Base-by-base conservation (phyloP, 2,113 vertebrate species). In the Pleuronectes platessa region DNA sequence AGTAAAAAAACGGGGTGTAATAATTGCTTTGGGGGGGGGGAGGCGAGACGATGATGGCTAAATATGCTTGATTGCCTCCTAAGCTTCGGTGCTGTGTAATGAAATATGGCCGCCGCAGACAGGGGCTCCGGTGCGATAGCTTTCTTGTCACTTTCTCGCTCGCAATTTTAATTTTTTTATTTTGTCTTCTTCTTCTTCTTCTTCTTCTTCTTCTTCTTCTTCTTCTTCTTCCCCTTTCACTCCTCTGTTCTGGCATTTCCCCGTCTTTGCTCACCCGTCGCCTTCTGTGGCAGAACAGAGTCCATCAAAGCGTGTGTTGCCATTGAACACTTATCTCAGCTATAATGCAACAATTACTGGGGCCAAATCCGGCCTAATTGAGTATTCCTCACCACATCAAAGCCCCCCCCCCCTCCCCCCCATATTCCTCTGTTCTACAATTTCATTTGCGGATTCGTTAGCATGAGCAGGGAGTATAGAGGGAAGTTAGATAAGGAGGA, bases 1-100 rank as follows among this genome's bases (percentile, higher is more conserved):
- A 93, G 86, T 95, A 86, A 92, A 89, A 94, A 91, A 89, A 83
- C 89, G 89, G 79, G 93, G 88, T 92, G 86, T 91, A 95, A 94
- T 96, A 95, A 96, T 95, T 96, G 93, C 86, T 82, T 95, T 93
- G 91, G 85, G 77, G 68, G 40, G 64, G 60, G 24, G 24, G 24
- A n/a, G 24, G 76, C 71, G 86, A 92, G 88, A 90, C 21, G 49
- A 90, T 89, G 82, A 87, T 87, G 82, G 89, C 90, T 93, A 96
- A 96, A 95, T 91, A 94, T 89, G 94, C 89, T 94, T 94, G 90
- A 94, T 94, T 95, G 88, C 92, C 92, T 95, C 91, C 86, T 92
- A 93, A 94, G 91, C 83, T 85, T 94, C 87, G 74, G 64, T 90
- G 86, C 86, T 83, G 87, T 93, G 90, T 92, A 94, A 92, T 94